These are phyloP conservation scores for Brachionus manjavacas DNA, from an alignment of 1,140 invertebrate genomes.

Conservation along the genomic window DNA sequence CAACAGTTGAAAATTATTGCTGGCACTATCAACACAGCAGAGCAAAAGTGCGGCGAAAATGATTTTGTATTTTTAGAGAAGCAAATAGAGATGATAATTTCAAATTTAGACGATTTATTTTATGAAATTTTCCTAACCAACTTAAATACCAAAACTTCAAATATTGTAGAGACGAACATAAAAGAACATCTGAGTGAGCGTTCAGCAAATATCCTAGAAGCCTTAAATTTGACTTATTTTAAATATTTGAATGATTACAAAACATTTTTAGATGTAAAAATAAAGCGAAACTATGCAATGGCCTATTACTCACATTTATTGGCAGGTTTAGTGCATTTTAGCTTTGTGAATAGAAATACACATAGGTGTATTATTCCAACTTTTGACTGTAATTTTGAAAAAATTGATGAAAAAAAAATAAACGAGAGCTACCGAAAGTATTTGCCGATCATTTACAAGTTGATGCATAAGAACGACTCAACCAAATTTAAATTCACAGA, in stretches of 20 bases:
- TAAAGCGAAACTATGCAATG: constrained; percentile 10
- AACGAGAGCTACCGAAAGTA: constrained; percentile 12
- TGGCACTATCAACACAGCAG: background rate
- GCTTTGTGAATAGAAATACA: background rate
- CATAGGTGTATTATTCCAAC: background rate
- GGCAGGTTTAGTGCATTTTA: constrained; percentile 29
- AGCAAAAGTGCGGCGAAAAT: background rate
- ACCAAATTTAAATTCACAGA: background rate
- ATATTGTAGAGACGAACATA: background rate
- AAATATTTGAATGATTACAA: constrained; percentile 29
- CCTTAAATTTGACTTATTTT: background rate
- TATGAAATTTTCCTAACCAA: background rate
- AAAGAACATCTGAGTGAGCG: background rate
- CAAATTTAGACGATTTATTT: constrained; percentile 10
- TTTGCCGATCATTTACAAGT: background rate
- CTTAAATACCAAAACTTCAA: background rate
- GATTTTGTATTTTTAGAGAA: background rate
- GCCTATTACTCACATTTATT: background rate
- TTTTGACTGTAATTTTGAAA: background rate
- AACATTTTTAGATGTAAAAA: constrained; percentile 14
- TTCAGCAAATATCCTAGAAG: background rate
- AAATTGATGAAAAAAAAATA: constrained; percentile 1
- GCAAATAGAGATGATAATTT: background rate
- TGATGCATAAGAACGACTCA: background rate
- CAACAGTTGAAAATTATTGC: background rate